Evolutionary conservation across 37 sponge, comb jelly and placozoan species (phyloP), one percentile per base, ranked within the genome.

Genomic region (Petrosia ficiformis): DNA sequence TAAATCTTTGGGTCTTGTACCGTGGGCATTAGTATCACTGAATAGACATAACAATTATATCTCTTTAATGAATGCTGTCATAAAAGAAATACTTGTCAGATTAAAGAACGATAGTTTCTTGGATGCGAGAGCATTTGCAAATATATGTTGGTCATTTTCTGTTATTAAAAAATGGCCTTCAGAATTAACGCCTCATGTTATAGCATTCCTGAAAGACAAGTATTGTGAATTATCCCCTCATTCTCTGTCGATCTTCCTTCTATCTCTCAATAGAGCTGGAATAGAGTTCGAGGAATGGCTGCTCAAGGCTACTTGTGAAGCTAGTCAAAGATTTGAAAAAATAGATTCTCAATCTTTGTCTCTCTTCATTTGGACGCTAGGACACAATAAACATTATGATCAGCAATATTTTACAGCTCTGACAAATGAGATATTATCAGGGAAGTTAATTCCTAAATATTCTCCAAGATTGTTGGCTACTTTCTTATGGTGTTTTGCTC

Each of bases 401-500:
- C 5, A 61, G 28, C 14, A 61, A 11, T 5, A 26, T 24, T 61
- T 61, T 61, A 19, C 8, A 8, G 28, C 11, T 22, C 14, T 6
- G 28, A 11, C n/a, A 29, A 26, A 5, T 26, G 63, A 61, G 28
- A n/a, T 26, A 5, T 26, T 61, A 61, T 26, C 28, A 5, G 26
- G 63, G 11, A n/a, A n/a, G n/a, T 5, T 22, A 61, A 26, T 8
- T 6, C 22, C 5, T 29, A 39, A 29, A 21, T 77, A 67, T 44
- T 11, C 69, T 4, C 83, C 83, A 4, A 54, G 83, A 5, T 32
- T 68, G 16, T 8, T 75, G 25, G 48, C 76, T 31, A 58, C 59
- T 54, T 21, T 76, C 1, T 26, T 48, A 0, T 83, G 83, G 83
- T 44, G n/a, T 24, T 22, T 64, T n/a, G 68, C 75, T 4, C 42